A percentile compares a stretch with the other conserved stretches of the same genome.
Evolutionary conservation across 2,888 invertebrate genomes (phyloP).

Genomic region (Zhuqinia jingwanae): DNA sequence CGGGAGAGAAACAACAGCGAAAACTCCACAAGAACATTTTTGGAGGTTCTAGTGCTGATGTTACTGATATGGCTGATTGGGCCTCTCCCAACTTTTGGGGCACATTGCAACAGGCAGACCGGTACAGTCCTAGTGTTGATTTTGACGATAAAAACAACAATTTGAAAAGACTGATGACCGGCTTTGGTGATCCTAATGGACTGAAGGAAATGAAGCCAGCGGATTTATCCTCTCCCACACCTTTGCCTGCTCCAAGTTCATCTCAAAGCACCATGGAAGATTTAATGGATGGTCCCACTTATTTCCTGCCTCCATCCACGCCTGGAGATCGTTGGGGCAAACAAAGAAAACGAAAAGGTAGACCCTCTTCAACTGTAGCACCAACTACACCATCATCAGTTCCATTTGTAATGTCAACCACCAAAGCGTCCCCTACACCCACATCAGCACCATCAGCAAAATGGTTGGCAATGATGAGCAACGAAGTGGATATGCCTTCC

Average conservation of each 20-base stretch:
- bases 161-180: conserved; percentile 22
- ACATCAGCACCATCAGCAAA: conserved; percentile 37
- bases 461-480: conserved; percentile 62
- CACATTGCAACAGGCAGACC: conserved; percentile 67
- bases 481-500: conserved; percentile 56
- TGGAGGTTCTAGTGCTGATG: conserved; percentile 65
- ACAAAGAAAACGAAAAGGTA: conserved; percentile 55
- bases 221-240: conserved; percentile 60
- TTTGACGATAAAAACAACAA: conserved; percentile 66
- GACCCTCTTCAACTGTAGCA: conserved; percentile 31
- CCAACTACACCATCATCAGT: conserved; percentile 44
- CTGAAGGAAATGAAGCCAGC: conserved; percentile 55
- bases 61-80: conserved; percentile 61
- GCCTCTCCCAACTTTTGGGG: conserved; percentile 74
- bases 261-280: conserved; percentile 43
- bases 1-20: conserved; percentile 35
- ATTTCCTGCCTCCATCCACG: conserved; percentile 52
- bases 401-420: conserved; percentile 30
- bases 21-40: conserved; percentile 63
- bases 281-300: conserved; percentile 11
- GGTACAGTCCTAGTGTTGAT: conserved; percentile 71
- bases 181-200: conserved; percentile 51
- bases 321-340: conserved; percentile 64
- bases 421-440: neutral
- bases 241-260: conserved; percentile 48